Base-by-base conservation (phyloP, 2,113 vertebrate genomes). In the Lonchura striata region DNA sequence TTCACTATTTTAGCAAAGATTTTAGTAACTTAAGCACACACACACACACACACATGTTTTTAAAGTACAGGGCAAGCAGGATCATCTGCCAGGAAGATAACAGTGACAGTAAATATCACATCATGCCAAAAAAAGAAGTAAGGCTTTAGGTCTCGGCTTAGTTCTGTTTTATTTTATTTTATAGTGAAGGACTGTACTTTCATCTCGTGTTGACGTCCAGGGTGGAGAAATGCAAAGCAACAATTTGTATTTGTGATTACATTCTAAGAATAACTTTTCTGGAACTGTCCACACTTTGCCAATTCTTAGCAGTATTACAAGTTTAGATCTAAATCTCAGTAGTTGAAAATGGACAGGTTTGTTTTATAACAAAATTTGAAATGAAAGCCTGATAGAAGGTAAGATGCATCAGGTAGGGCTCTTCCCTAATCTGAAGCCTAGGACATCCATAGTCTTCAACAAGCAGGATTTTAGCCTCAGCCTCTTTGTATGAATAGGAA, bases 81-180 rank as follows among this genome's bases (percentile, higher is more conserved):
- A 72, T 83, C 20, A 63, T 44, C 41, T 79, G 41, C 5, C 28
- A 82, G 56, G 20, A 93, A 6, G 14, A 41, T n/a, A 64, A 20
- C 20, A 39, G 8, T 63, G 31, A n/a, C 42, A 65, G 35, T 46
- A 11, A 86, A 54, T 18, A 57, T 31, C 21, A 27, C 13, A 46
- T 18, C 15, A 76, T 2, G 0, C 3, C 0, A 0, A 12, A 49
- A 75, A 69, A n/a, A n/a, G n/a, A 35, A 23, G 6, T 54, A 35
- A 69, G 7, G 3, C 5, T 89, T 86, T 4, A 21, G 4, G 15
- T 1, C 42, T 69, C 75, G 70, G 24, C 3, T 80, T 35, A 42
- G 8, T 17, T 79, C 64, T 79, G 5, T 7, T 71, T 90, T 54
- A 10, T 76, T 65, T 74, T 46, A 30, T 68, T 76, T 82, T 53